phyloP scores from a whole-genome alignment of 1,140 invertebrate genomes.

The Charaxes varanes region DNA sequence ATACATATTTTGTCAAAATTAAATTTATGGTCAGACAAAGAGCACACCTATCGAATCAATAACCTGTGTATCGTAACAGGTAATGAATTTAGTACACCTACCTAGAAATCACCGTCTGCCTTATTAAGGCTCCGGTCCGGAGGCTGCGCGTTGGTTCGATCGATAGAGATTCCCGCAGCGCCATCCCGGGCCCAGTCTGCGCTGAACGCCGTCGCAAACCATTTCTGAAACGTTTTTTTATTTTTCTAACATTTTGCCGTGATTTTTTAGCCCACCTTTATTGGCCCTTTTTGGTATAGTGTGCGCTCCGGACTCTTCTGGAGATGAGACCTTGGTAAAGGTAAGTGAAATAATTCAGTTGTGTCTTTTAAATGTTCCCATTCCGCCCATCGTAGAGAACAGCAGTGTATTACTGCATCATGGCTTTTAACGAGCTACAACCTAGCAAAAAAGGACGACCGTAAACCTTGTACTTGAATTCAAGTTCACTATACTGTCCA shows the following conservation, averaged over 20 bases:
- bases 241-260: slow-evolving; percentile 31
- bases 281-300: slow-evolving; percentile 21
- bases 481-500: too few relatives aligned
- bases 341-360: too few relatives aligned
- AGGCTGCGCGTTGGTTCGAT: slow-evolving; percentile 43
- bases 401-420: too few relatives aligned
- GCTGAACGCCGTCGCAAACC: slow-evolving; percentile 28
- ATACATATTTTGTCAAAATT: too few relatives aligned
- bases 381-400: too few relatives aligned
- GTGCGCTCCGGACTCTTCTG: slow-evolving; percentile 37
- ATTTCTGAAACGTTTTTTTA: slow-evolving; percentile 31
- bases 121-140: slow-evolving; percentile 12
- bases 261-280: slow-evolving; percentile 29
- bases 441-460: too few relatives aligned
- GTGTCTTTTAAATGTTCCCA: too few relatives aligned
- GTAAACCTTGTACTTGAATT: too few relatives aligned
- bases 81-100: slow-evolving; percentile 7
- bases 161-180: slow-evolving; percentile 33
- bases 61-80: slow-evolving; percentile 6
- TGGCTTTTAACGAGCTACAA: too few relatives aligned
- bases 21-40: too few relatives aligned
- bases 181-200: slow-evolving; percentile 43
- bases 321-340: slow-evolving; percentile 50
- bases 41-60: too few relatives aligned
- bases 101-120: not conserved